Conservation (phyloP, 2,888 invertebrate species). For the Stenotaenia linearis region DNA sequence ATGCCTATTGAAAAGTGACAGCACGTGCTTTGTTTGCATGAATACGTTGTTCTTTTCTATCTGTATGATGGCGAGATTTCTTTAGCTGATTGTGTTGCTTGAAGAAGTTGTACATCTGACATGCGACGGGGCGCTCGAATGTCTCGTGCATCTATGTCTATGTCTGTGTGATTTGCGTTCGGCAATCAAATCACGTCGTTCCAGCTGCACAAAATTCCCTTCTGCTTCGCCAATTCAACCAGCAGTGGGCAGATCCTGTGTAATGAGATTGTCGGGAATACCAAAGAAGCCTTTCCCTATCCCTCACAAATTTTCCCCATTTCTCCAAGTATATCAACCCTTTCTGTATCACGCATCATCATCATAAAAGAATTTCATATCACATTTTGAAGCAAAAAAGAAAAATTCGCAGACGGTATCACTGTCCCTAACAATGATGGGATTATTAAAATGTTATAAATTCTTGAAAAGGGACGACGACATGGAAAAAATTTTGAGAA, state of each 20-base stretch:
- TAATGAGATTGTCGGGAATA: conserved; percentile 26
- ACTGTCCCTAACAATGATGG: neutral
- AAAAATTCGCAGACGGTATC: neutral
- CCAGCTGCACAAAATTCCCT: neutral
- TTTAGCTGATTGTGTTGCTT: neutral
- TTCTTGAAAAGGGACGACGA: too few species aligned
- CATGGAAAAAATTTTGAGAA: too few species aligned
- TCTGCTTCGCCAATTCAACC: neutral
- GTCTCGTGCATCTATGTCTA: neutral
- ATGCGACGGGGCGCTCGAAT: neutral
- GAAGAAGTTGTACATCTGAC: neutral
- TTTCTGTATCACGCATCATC: neutral
- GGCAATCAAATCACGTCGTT: conserved; percentile 10
- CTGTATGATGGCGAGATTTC: neutral
- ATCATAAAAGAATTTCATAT: neutral
- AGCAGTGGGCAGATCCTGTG: neutral
- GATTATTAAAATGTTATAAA: too few species aligned
- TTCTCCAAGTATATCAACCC: neutral
- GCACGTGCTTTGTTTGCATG: neutral
- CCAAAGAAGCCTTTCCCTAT: neutral
- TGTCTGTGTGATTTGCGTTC: conserved; percentile 14
- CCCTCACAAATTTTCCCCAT: neutral
- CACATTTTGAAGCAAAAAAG: neutral
- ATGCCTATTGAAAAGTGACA: neutral
- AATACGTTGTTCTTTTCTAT: neutral